Conservation (phyloP, 2,888 invertebrate genomes). For the Eupithecia vulgata region DNA sequence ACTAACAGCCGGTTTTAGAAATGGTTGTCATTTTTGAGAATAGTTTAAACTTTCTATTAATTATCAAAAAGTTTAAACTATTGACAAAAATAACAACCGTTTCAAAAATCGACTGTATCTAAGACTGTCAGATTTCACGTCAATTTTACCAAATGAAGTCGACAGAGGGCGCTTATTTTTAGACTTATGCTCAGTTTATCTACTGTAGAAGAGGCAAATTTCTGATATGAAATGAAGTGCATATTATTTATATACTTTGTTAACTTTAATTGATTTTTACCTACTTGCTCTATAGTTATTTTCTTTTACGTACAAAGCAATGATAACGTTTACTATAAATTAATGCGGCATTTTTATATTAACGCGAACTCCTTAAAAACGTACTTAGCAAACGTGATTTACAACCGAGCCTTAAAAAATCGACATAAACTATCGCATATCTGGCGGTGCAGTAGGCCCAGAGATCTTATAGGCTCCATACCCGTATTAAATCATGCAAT, state of each 20-base stretch:
- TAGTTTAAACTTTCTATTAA: too few relatives aligned
- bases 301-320: not conserved
- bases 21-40: too few relatives aligned
- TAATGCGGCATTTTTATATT: not conserved
- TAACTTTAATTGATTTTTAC: not conserved
- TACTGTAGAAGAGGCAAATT: too few relatives aligned
- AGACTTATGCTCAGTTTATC: too few relatives aligned
- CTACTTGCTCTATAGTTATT: not conserved
- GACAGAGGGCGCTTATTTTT: too few relatives aligned
- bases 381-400: not conserved
- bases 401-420: not conserved
- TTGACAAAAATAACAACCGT: too few relatives aligned
- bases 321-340: not conserved
- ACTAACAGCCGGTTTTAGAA: too few relatives aligned
- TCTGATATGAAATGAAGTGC: not conserved
- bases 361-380: not conserved
- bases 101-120: too few relatives aligned
- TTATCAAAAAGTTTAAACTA: too few relatives aligned
- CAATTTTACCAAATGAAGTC: too few relatives aligned
- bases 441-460: constrained; percentile 48
- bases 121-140: too few relatives aligned
- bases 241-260: not conserved
- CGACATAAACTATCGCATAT: constrained; percentile 40
- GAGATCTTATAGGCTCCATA: constrained; percentile 37
- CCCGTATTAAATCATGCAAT: constrained; percentile 76